Evolutionary conservation across 2,113 vertebrate species (phyloP).

Genomic region (Telmatochromis sp.): DNA sequence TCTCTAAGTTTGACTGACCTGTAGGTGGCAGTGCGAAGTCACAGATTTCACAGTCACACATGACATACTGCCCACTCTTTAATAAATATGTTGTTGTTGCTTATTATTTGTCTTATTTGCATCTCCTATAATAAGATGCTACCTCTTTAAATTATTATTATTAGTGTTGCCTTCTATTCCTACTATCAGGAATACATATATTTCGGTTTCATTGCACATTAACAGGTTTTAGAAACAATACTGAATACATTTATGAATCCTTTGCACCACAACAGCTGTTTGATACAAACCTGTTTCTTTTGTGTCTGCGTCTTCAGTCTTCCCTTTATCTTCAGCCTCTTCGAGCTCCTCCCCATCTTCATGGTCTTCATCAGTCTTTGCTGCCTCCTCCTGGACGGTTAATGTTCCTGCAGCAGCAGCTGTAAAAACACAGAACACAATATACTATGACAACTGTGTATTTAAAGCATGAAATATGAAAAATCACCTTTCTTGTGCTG

Average conservation of each 20-base stretch:
- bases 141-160: neutral
- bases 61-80: neutral
- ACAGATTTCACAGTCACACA: neutral
- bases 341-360: neutral
- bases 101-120: neutral
- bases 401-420: neutral
- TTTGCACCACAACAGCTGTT: neutral
- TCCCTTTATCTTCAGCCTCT: conserved; percentile 10
- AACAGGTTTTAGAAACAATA: neutral
- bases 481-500: neutral
- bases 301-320: conserved; percentile 5
- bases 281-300: neutral
- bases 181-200: neutral
- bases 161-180: neutral
- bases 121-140: neutral
- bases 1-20: neutral
- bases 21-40: neutral
- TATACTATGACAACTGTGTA: neutral
- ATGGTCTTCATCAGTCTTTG: neutral
- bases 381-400: conserved; percentile 35
- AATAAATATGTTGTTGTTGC: neutral
- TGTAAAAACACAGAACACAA: neutral
- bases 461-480: neutral
- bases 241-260: neutral
- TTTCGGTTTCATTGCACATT: neutral